Conservation (phyloP, 2,113 vertebrate genomes). For the Catharus minimus region DNA sequence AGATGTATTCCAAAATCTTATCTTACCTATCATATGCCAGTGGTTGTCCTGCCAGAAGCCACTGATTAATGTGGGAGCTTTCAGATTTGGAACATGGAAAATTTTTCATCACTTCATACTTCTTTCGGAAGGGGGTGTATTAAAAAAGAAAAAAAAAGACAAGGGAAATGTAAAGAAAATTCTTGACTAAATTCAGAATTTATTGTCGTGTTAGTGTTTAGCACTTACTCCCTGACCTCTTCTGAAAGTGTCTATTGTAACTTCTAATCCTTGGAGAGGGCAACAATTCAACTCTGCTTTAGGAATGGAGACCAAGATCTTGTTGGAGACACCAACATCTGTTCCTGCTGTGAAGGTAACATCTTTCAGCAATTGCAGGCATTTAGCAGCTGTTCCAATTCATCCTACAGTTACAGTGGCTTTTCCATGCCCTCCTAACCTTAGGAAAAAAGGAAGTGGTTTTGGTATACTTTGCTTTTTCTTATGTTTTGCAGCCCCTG, state of each 20-base stretch:
- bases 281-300: background rate
- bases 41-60: background rate
- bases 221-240: background rate
- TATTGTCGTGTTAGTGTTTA: background rate
- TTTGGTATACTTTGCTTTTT: background rate
- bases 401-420: background rate
- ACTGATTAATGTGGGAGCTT: background rate
- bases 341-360: background rate
- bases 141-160: background rate
- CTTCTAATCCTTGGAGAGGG: background rate
- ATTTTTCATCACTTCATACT: background rate
- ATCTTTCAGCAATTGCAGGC: background rate
- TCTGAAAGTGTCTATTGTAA: background rate
- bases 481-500: background rate
- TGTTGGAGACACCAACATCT: background rate
- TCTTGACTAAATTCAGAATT: background rate
- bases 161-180: background rate
- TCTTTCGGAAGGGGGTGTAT: background rate
- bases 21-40: background rate
- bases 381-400: background rate
- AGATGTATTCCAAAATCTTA: background rate
- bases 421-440: background rate
- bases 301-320: background rate
- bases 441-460: background rate
- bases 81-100: background rate